Evolutionary conservation across 2,888 invertebrate species (phyloP), one percentile per base, ranked within the genome.

Genomic region (Cephus nigrinus): DNA sequence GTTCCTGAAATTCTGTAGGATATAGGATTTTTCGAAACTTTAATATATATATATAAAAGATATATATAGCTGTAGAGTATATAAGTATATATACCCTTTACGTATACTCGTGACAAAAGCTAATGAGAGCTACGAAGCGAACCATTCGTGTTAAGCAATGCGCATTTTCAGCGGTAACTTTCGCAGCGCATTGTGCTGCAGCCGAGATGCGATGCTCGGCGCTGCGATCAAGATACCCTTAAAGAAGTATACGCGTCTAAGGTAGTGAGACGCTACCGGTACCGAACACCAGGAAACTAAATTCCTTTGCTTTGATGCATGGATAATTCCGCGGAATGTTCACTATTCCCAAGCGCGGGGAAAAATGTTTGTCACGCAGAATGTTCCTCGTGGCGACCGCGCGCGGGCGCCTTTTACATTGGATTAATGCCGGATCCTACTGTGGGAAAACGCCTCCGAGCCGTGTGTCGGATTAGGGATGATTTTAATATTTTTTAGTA

Each of bases 261-360:
- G 55, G 55, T 55, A 55, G 55, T 55, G 55, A 55, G 55, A 23
- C 55, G 55, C 55, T 55, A 23, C 55, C 55, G 23, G 55, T 23
- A 55, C 55, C 9, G 55, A 55, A 55, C 55, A 55, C 55, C 55
- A 55, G 55, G 55, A 55, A 55, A 55, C 55, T 55, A 55, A 55
- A 55, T 55, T 82, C 68, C 74, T 78, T 34, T 80, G 78, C 75
- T 73, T 80, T 79, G 78, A 80, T 78, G 80, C 80, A 79, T 79
- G 78, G 74, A 80, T 83, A 82, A 85, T 84, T 85, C 82, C 74
- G 78, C 74, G 82, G 83, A 82, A 85, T 83, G 82, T 78, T 80
- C 76, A 81, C 80, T 77, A 80, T 81, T 79, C 74, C 77, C 75
- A 75, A 68, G 79, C 75, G 74, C 75, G 68, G 30, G 78, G 81